These are phyloP conservation scores for Ardeotis arabs DNA, from an alignment of 2,113 vertebrate genomes.

Conservation along the genomic window DNA sequence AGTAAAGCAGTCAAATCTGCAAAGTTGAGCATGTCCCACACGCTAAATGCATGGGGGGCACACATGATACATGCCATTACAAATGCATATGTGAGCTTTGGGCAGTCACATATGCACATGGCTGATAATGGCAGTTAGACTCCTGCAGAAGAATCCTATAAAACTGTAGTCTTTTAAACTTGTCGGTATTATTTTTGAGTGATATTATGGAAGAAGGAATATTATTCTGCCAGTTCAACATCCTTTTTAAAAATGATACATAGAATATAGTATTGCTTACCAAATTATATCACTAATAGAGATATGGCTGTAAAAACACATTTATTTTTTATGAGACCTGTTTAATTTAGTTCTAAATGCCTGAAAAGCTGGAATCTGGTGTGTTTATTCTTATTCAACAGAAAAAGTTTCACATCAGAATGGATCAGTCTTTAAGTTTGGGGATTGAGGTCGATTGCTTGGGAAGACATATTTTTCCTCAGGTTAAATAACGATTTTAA, in stretches of 20 bases:
- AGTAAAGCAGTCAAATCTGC: neutral
- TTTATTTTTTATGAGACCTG: neutral
- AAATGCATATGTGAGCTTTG: fast-evolving
- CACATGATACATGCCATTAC: fast-evolving
- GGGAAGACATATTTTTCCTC: neutral
- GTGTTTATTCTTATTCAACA: fast-evolving
- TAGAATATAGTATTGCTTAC: neutral
- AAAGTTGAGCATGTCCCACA: neutral
- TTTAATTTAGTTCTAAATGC: neutral
- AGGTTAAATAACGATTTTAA: neutral
- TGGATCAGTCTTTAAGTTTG: neutral
- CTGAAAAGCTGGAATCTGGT: neutral
- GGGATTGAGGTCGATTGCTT: neutral
- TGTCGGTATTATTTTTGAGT: neutral
- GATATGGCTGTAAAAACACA: fast-evolving
- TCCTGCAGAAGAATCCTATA: neutral
- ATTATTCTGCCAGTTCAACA: neutral
- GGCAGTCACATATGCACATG: fast-evolving
- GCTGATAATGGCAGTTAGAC: neutral
- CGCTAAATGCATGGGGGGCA: fast-evolving
- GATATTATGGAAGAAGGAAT: neutral
- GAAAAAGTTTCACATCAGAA: neutral
- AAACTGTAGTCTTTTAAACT: neutral
- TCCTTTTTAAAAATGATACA: neutral
- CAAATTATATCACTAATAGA: neutral